Percentiles rank a stretch among this genome's conserved stretches.
Evolutionary conservation across 1,140 invertebrate genomes (phyloP).

Genomic region (Sycophaga agraensis): DNA sequence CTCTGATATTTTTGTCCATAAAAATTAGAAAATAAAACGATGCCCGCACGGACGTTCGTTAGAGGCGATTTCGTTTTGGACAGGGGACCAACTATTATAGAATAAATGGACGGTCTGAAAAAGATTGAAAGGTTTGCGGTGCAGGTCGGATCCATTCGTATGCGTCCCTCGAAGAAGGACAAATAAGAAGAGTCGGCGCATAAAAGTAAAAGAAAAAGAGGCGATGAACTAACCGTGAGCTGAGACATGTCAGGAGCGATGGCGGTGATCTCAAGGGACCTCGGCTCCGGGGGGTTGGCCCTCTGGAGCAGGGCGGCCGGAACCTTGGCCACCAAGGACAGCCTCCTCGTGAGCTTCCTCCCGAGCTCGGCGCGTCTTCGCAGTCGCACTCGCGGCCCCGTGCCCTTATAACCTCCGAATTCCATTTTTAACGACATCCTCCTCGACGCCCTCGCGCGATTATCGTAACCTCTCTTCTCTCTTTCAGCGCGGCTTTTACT

Average conservation of each 20-base stretch:
- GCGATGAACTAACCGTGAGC: conserved; percentile 54
- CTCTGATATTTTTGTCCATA: no score
- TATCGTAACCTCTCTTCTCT: background rate
- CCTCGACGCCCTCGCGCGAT: background rate
- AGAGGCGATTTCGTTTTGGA: no score
- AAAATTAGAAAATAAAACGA: no score
- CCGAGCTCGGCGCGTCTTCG: conserved; percentile 51
- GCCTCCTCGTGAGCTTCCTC: conserved; percentile 54
- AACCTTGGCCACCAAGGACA: conserved; percentile 58
- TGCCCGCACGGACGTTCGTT: no score
- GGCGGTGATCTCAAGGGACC: conserved; percentile 54
- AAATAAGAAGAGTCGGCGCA: no score
- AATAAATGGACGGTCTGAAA: no score
- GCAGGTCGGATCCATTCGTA: no score
- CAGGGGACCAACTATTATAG: no score
- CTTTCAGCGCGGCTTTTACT: background rate
- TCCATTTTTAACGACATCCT: conserved; percentile 44
- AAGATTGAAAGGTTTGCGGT: no score
- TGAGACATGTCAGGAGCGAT: conserved; percentile 61
- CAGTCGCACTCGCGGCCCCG: conserved; percentile 43
- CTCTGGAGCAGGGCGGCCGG: conserved; percentile 54
- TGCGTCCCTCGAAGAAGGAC: no score
- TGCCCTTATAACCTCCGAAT: conserved; percentile 47
- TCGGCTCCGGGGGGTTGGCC: conserved; percentile 42
- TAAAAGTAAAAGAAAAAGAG: background rate